Conservation (phyloP, 2,888 invertebrate species). For the Trisateles emortualis region DNA sequence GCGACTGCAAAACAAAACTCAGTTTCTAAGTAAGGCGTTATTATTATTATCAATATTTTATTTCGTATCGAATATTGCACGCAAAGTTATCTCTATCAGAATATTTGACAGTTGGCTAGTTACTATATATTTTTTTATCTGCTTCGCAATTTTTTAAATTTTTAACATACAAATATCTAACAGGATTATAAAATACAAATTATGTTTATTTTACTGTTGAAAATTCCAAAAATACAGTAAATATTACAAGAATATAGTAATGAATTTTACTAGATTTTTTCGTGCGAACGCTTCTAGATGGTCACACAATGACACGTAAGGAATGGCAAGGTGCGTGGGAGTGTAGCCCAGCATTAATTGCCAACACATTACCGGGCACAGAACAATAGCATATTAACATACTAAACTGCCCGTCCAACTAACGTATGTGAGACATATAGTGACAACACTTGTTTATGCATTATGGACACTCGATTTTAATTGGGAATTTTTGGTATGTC, state of each 20-base stretch:
- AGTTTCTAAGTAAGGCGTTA: too few species aligned
- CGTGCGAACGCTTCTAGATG: slow-evolving; percentile 20
- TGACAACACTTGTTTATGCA: slow-evolving; percentile 18
- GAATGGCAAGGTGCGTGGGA: slow-evolving; percentile 51
- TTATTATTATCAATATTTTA: too few species aligned
- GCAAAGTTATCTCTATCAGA: too few species aligned
- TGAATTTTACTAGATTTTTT: neutral
- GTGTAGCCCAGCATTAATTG: slow-evolving; percentile 44
- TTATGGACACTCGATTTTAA: slow-evolving; percentile 16
- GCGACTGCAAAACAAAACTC: slow-evolving; percentile 29
- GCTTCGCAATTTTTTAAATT: neutral
- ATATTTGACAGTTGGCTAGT: too few species aligned
- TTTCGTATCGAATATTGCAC: too few species aligned
- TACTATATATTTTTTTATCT: neutral
- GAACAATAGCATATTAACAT: slow-evolving; percentile 58
- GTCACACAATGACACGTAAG: slow-evolving; percentile 27
- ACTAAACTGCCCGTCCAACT: slow-evolving; percentile 34
- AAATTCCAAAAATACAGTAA: too few species aligned
- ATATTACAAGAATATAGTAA: too few species aligned
- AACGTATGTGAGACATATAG: slow-evolving; percentile 35
- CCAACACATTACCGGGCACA: slow-evolving; percentile 46
- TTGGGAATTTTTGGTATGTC: slow-evolving; percentile 15
- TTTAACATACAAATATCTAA: too few species aligned
- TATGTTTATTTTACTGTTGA: too few species aligned
- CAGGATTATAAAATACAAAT: too few species aligned